These are phyloP conservation scores for Ascidia mentula DNA, from an alignment of 23 tunicate genomes.

Conservation along the genomic window DNA sequence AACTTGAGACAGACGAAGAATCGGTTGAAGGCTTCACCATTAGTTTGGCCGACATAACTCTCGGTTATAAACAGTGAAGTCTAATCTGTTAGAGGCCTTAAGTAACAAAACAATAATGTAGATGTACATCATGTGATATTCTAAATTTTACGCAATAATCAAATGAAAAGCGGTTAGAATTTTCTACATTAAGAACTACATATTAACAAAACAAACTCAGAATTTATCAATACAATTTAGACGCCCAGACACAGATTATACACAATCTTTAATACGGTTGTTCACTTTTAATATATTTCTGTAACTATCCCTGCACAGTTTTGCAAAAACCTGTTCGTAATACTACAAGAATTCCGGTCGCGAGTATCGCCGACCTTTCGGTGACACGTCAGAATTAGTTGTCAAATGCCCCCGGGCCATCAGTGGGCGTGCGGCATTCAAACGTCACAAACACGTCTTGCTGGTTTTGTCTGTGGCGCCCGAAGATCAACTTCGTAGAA, in stretches of 20 bases:
- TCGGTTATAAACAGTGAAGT: background rate
- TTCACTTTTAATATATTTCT: background rate
- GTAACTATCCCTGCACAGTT: background rate
- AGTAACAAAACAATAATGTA: background rate
- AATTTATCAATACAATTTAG: too few relatives aligned
- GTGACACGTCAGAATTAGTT: slow-evolving; percentile 1
- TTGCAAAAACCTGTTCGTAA: background rate
- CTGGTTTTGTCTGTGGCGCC: background rate
- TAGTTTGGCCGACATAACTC: slow-evolving; percentile 92
- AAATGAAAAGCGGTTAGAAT: too few relatives aligned
- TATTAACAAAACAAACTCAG: too few relatives aligned
- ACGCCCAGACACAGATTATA: background rate
- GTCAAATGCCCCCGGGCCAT: background rate
- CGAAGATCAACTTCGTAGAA: too few relatives aligned
- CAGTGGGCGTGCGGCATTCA: background rate
- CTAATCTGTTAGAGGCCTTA: background rate
- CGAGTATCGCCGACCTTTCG: background rate
- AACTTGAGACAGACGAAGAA: slow-evolving; percentile 73
- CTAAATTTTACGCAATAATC: too few relatives aligned
- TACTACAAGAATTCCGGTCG: background rate
- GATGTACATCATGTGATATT: too few relatives aligned
- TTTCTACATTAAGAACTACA: too few relatives aligned
- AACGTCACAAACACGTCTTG: background rate
- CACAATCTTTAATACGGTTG: background rate
- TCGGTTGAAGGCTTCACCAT: slow-evolving; percentile 71